Percentiles rank a stretch among this genome's conserved stretches.
phyloP scores from a whole-genome alignment of 2,113 vertebrate genomes.

The Sprattus sprattus region DNA sequence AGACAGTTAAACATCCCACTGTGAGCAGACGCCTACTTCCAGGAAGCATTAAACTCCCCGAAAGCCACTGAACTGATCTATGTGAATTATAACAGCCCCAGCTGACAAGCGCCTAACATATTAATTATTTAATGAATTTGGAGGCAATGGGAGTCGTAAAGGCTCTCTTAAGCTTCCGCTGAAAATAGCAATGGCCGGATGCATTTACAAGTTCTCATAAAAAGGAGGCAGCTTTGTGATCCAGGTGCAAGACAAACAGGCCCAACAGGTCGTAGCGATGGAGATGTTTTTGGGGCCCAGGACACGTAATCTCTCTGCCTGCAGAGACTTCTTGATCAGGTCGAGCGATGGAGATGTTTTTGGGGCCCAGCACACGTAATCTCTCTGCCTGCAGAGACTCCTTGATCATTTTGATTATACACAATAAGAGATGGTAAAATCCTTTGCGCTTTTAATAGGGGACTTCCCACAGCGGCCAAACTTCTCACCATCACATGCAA shows the following conservation, averaged over 20 bases:
- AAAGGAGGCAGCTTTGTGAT: not conserved
- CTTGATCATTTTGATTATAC: not conserved
- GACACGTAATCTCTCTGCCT: not conserved
- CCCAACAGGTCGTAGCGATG: not conserved
- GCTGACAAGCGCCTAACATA: not conserved
- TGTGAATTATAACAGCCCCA: not conserved
- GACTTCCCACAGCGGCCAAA: too few relatives aligned
- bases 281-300: not conserved
- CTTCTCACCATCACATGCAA: too few relatives aligned
- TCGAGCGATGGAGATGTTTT: not conserved
- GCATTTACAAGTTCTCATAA: slow-evolving; percentile 10
- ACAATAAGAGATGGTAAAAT: too few relatives aligned
- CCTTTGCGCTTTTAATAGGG: too few relatives aligned
- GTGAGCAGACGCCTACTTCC: not conserved
- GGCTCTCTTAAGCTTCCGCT: not conserved
- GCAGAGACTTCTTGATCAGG: not conserved
- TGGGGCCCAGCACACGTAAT: not conserved
- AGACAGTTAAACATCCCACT: not conserved
- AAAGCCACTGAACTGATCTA: not conserved
- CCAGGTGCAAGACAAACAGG: not conserved
- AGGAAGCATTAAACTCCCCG: not conserved
- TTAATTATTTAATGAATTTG: not conserved
- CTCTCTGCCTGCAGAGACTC: not conserved
- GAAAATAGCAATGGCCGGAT: not conserved
- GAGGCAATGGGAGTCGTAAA: not conserved